Evolutionary conservation across 2,888 invertebrate species (phyloP), one percentile per base, ranked within the genome.

Genomic region (Polyommatus iphigenia): DNA sequence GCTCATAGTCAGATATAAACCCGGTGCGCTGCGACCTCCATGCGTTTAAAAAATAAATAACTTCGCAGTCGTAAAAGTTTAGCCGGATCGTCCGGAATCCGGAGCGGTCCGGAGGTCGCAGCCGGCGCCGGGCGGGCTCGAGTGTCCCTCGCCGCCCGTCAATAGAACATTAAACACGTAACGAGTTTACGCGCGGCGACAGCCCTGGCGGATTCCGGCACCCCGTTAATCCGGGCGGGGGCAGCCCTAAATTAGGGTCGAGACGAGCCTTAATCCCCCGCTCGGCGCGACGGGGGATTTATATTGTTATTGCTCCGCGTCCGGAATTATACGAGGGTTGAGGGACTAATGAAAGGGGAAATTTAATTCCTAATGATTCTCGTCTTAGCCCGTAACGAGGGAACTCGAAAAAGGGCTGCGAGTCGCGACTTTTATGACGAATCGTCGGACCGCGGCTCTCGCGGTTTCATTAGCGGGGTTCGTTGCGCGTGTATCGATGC

Each of bases 281-380:
- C 90, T 91, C 93, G 92, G 90, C 93, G 93, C 93, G 93, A 92
- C 93, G 92, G 94, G 94, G 94, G 94, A 94, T 93, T 93, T 93
- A 93, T 93, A 94, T 94, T 94, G 94, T 94, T 93, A 94, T 94
- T 94, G 93, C 93, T 92, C 91, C 90, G 92, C 91, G 93, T 94
- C 93, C 94, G 92, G 94, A 93, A 93, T 93, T 93, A 93, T 93
- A 93, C 93, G 94, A 94, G 93, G 94, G 93, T 93, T 93, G 93
- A 93, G 94, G 93, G 94, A 94, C 94, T 94, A 94, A 94, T 94
- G 93, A 94, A 94, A 94, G 93, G 93, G 94, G 93, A 94, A 93
- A 94, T 94, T 94, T 94, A 94, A 94, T 93, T 93, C 94, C 93
- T 94, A 94, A 94, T 94, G 94, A 94, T 94, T 93, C 93, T 91